Evolutionary conservation across 2,888 invertebrate species (phyloP), one percentile per base, ranked within the genome.

Genomic region (Crioceris asparagi): DNA sequence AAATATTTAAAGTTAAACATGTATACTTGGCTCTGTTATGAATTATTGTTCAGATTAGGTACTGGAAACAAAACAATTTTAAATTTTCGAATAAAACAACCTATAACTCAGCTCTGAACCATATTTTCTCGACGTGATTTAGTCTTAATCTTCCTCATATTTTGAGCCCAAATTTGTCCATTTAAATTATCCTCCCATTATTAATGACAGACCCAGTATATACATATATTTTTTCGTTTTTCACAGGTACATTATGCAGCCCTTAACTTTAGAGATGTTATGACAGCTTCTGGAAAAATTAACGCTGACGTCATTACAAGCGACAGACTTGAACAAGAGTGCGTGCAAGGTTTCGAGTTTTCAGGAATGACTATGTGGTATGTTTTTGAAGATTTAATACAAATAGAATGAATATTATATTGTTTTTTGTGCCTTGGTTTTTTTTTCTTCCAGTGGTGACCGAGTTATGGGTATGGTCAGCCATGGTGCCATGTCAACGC

Each of bases 201-300:
- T n/a, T n/a, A n/a, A n/a, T n/a, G n/a, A n/a, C n/a, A n/a, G n/a
- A n/a, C n/a, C n/a, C n/a, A n/a, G n/a, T n/a, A n/a, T n/a, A n/a
- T n/a, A n/a, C n/a, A n/a, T n/a, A n/a, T n/a, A n/a, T n/a, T n/a
- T n/a, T n/a, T n/a, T n/a, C n/a, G n/a, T n/a, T n/a, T n/a, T n/a
- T n/a, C n/a, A 23, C 19, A 51, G 48, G 40, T 43, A 11, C 38
- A 40, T 15, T 44, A 44, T 12, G 14, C 39, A 8, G 21, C 44
- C 2, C 17, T 44, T 6, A 44, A 44, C 23, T 44, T 44, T 76
- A 78, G 88, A 53, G 94, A 96, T 61, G 70, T 96, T 1, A 93
- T 96, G 94, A 69, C 87, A 1, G 87, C 92, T 0, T 87, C 87
- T 1, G 93, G 92, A 2, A 88, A 88, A 54, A 71, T 94, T 5